A percentile compares a stretch with the other conserved stretches of the same genome.
Conservation (phyloP, 2,888 invertebrate species). For the Myathropa florea region DNA sequence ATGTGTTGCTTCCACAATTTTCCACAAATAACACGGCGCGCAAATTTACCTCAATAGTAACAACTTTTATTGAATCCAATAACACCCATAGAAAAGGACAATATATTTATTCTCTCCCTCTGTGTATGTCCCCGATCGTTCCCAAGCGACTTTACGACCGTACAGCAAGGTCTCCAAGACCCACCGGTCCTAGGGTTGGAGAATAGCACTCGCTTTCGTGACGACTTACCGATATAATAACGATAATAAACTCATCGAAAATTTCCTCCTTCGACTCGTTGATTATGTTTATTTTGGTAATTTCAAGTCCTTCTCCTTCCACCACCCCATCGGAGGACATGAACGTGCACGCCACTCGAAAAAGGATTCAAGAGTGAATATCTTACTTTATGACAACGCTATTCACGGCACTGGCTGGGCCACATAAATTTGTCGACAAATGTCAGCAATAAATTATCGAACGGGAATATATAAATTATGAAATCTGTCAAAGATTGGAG, state of each 20-base stretch:
- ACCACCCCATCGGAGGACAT: too few species aligned
- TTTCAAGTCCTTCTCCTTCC: slow-evolving; percentile 27
- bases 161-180: not conserved
- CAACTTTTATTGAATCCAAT: slow-evolving; percentile 65
- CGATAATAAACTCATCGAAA: slow-evolving; percentile 71
- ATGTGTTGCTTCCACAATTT: slow-evolving; percentile 44
- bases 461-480: slow-evolving; percentile 69
- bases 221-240: slow-evolving; percentile 64
- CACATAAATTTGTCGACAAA: slow-evolving; percentile 67
- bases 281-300: slow-evolving; percentile 70
- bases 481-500: slow-evolving; percentile 69
- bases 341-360: slow-evolving; percentile 17
- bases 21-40: slow-evolving; percentile 35
- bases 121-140: not conserved
- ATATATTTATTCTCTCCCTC: slow-evolving; percentile 7
- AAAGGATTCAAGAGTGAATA: slow-evolving; percentile 52
- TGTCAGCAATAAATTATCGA: slow-evolving; percentile 68
- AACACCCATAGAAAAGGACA: slow-evolving; percentile 49
- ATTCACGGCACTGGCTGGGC: slow-evolving; percentile 25
- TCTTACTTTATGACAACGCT: slow-evolving; percentile 62
- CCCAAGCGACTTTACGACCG: slow-evolving; percentile 25
- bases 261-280: slow-evolving; percentile 53
- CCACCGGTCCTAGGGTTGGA: not conserved
- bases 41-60: slow-evolving; percentile 54
- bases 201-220: slow-evolving; percentile 57